Base-by-base conservation (phyloP, 2,888 invertebrate genomes). In the Drosophila vallismaia region DNA sequence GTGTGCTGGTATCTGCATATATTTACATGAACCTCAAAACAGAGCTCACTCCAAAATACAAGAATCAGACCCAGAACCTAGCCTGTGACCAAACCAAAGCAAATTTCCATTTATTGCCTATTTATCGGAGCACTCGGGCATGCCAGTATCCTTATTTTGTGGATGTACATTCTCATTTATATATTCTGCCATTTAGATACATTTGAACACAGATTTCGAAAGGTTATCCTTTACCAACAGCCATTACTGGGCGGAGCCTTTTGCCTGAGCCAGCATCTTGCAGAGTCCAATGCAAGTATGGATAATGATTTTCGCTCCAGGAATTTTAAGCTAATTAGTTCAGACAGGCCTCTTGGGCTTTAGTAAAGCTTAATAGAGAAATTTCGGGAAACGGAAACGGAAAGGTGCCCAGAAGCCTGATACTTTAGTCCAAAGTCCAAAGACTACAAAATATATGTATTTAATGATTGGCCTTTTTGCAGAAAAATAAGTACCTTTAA, bases 41-140 rank as follows among this genome's bases (percentile, higher is more conserved):
- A 74, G 63, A 53, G 55, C 51, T 29, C 49, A 31, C 49, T 49
- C 44, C 24, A 63, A 68, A 56, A 58, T 36, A 64, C 14, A 28
- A 63, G 46, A 19, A 33, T 29, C 36, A 45, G 49, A 58, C 38
- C 44, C 46, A 51, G 14, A 12, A 12, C 44, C 45, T 59, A 28
- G 36, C 29, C 55, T 52, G 36, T 29, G n/a, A 33, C 19, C 31
- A 12, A n/a, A 33, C 19, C 31, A 40, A 51, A 72, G 46, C 70
- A 80, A 74, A 72, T 76, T 62, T 71, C 60, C 86, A 81, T 74
- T 86, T 81, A 86, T 83, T 83, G 86, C 77, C 84, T 86, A 81
- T 83, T 86, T 84, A 86, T 76, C 72, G 59, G 76, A 77, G 78
- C 78, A 68, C 45, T 70, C 67, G 73, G 29, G 29, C 38, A 26